Conservation (phyloP, 2,113 vertebrate genomes). For the Pelecanus crispus region DNA sequence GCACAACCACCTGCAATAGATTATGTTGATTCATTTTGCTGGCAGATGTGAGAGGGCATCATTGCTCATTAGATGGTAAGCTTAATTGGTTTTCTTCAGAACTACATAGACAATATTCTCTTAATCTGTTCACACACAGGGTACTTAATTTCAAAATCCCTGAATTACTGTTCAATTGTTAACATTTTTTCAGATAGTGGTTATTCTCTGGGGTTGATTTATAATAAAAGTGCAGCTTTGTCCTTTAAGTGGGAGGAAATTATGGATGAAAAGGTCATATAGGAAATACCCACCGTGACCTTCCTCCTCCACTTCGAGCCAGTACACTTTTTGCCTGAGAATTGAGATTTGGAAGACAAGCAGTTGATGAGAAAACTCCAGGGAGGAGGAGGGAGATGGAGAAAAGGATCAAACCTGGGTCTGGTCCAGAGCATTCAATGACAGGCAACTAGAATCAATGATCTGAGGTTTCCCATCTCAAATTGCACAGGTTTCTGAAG, state of each 20-base stretch:
- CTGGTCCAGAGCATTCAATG: neutral
- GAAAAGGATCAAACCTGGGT: neutral
- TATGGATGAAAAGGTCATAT: neutral
- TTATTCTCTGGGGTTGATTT: slow-evolving; percentile 19
- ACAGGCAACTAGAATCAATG: neutral
- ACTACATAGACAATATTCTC: slow-evolving; percentile 47
- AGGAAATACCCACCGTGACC: neutral
- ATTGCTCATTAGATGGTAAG: slow-evolving; percentile 28
- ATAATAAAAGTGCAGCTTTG: neutral
- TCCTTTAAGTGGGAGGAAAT: neutral
- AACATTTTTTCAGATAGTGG: slow-evolving; percentile 24
- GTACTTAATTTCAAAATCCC: slow-evolving; percentile 49
- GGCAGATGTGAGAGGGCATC: slow-evolving; percentile 46
- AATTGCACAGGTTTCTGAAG: neutral
- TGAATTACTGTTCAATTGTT: slow-evolving; percentile 57
- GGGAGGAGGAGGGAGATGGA: neutral
- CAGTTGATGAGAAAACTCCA: neutral
- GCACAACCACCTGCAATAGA: slow-evolving; percentile 7
- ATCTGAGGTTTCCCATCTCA: neutral
- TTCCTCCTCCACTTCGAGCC: neutral
- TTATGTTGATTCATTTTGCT: slow-evolving; percentile 50
- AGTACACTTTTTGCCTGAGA: neutral
- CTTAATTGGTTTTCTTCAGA: slow-evolving; percentile 64
- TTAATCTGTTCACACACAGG: slow-evolving; percentile 50
- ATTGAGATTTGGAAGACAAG: neutral